Base-by-base conservation (phyloP, 92 coral and sea anemone species). In the Palythoa heliodiscus region DNA sequence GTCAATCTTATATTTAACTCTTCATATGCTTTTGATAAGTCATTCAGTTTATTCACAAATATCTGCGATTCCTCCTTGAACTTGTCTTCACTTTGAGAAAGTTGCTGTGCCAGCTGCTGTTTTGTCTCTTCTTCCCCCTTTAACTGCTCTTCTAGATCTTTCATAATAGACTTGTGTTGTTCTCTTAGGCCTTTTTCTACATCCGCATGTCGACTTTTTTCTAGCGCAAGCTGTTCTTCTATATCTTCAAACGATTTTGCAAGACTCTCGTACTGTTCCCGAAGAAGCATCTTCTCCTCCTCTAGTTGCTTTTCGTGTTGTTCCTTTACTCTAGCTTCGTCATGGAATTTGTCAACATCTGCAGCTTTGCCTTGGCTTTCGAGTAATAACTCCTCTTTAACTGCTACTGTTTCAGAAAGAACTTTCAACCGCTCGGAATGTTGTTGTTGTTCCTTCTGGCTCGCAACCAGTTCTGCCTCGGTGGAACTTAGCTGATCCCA, bases 281-380 rank as follows among this genome's bases (percentile, higher is more conserved):
- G 90, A 79, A 52, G 88, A 76, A 84, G 75, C 88, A 63, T 71
- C 73, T 80, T 80, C 22, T 80, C 84, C 43, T 83, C 93, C 58
- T 92, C 92, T 35, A 94, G 92, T 50, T 77, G 79, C 50, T 82
- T 67, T 9, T 71, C 84, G 12, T 86, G 83, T 40, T 80, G 60
- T 5, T 80, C 84, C 61, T 80, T 80, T 12, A 63, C 57, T 66
- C 66, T 66, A 22, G 84, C 61, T 66, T 80, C 74, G 15, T 64
- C 74, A 11, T 61, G 84, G 73, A 80, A 48, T 53, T 48, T 67
- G 84, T 80, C 84, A 1, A 63, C 10, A 29, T 80, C 84, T 29
- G 73, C 73, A 47, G 63, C 74, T 80, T 23, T 80, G 7, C 14
- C 84, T 35, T 80, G 73, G 60, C 84, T 80, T 48, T 80, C 63